These are phyloP conservation scores for Meta bourneti DNA, from an alignment of 2,888 invertebrate species.

Conservation along the genomic window DNA sequence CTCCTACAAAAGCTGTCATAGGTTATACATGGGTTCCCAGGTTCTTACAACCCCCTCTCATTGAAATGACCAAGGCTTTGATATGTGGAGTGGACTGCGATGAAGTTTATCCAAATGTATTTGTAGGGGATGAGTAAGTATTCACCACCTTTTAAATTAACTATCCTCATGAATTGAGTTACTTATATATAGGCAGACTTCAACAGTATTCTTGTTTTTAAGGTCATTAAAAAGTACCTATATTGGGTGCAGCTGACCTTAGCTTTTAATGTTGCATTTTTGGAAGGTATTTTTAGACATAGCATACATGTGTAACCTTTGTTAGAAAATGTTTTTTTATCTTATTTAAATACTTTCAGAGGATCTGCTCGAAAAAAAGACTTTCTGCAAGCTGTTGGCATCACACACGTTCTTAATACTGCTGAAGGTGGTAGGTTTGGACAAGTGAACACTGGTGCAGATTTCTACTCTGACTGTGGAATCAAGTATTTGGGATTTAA, in stretches of 20 bases:
- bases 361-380: constrained; percentile 89
- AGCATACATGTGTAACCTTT: too few species aligned
- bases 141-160: constrained; percentile 2
- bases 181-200: neutral
- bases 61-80: constrained; percentile 67
- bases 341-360: constrained; percentile 83
- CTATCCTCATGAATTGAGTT: neutral
- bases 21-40: constrained; percentile 70
- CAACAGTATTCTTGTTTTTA: neutral
- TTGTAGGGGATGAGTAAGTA: constrained; percentile 88
- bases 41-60: constrained; percentile 49
- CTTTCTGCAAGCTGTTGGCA: constrained; percentile 87
- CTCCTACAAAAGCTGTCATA: constrained; percentile 40
- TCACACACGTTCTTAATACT: constrained; percentile 93
- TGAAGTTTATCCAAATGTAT: constrained; percentile 88
- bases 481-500: constrained; percentile 90
- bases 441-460: constrained; percentile 89
- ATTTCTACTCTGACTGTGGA: constrained; percentile 87
- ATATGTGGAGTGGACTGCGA: constrained; percentile 85
- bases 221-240: neutral
- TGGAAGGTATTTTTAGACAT: too few species aligned
- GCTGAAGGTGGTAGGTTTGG: constrained; percentile 91
- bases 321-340: too few species aligned
- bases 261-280: too few species aligned
- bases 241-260: neutral